Evolutionary conservation across 2,888 invertebrate species (phyloP).

Genomic region (Andrena praecox): DNA sequence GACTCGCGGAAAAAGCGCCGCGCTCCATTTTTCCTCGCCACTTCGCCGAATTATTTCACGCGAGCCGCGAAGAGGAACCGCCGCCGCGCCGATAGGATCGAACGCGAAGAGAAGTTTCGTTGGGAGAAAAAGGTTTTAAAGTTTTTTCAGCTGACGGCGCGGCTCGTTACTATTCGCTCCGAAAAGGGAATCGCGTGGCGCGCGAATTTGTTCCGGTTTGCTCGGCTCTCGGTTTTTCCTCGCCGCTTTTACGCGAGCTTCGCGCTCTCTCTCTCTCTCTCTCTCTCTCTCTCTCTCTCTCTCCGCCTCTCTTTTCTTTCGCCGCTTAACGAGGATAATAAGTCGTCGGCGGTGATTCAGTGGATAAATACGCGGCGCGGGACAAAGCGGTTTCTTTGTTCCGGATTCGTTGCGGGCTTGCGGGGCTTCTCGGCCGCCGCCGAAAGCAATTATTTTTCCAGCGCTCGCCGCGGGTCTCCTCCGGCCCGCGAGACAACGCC

Average conservation of each 20-base stretch:
- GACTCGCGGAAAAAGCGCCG: not conserved
- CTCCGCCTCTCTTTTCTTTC: not conserved
- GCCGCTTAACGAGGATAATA: constrained; percentile 38
- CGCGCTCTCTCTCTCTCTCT: not conserved
- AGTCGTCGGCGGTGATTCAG: constrained; percentile 39
- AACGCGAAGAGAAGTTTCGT: no score
- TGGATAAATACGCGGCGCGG: constrained; percentile 24
- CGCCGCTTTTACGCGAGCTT: not conserved
- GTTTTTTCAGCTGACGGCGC: not conserved
- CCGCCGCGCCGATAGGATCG: no score
- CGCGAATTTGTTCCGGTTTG: constrained; percentile 34
- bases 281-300: not conserved
- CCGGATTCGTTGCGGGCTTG: constrained; percentile 17
- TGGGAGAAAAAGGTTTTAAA: no score
- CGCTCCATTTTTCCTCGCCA: not conserved
- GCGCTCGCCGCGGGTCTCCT: not conserved
- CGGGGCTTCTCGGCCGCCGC: constrained; percentile 1
- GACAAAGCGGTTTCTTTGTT: constrained; percentile 42
- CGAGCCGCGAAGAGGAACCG: no score
- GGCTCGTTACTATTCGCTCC: constrained; percentile 21
- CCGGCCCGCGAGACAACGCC: not conserved
- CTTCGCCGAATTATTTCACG: not conserved
- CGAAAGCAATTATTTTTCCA: constrained; percentile 22
- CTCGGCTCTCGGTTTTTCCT: constrained; percentile 5
- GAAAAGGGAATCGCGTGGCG: constrained; percentile 26